Evolutionary conservation across 53 echinoderm and acorn worm genomes (phyloP), one percentile per base, ranked within the genome.

Genomic region (Echinarachnius parma): DNA sequence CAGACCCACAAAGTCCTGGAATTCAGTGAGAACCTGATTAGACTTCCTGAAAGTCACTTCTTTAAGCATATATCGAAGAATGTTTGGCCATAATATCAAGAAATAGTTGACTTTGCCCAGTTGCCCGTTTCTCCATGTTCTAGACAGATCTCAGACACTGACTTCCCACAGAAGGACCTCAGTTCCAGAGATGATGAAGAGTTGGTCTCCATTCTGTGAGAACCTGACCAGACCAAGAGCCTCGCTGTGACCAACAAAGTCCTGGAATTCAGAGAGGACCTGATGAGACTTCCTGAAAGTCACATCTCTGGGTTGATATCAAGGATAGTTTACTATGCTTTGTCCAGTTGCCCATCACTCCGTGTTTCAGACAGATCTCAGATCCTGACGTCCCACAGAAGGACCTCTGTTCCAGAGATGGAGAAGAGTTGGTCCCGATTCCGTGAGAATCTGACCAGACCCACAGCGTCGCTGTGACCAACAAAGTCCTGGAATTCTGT

Each of bases 401-500:
- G 78, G 39, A 91, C 87, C 79, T 95, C 87, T 21, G 82, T 87
- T 26, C 78, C 67, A 16, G 90, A 76, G 21, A 84, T 77, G 24
- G 87, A 65, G 59, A 95, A 84, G 52, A 84, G 82, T 35, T 78
- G 81, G 2, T 81, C 87, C 21, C 95, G 55, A n/a, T 37, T 35
- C 27, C 10, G 10, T 0, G 90, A 69, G 80, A 95, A 95, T 5
- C 84, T 54, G 5, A 95, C 84, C 27, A 90, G 61, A 31, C 82
- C 76, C 22, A 90, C 79, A 22, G 84, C 62, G 25, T 87, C 75
- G 44, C 80, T 81, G 56, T 95, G 95, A 14, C 78, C 84, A 2
- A 84, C 85, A 77, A 95, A 95, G 60, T 95, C 95, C 48, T 95
- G 95, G 63, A 95, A 95, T n/a, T n/a, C n/a, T n/a, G n/a, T n/a